Percentiles rank a stretch among this genome's conserved stretches.
phyloP scores from a whole-genome alignment of 2,113 vertebrate species.

The Ciconia stormi region DNA sequence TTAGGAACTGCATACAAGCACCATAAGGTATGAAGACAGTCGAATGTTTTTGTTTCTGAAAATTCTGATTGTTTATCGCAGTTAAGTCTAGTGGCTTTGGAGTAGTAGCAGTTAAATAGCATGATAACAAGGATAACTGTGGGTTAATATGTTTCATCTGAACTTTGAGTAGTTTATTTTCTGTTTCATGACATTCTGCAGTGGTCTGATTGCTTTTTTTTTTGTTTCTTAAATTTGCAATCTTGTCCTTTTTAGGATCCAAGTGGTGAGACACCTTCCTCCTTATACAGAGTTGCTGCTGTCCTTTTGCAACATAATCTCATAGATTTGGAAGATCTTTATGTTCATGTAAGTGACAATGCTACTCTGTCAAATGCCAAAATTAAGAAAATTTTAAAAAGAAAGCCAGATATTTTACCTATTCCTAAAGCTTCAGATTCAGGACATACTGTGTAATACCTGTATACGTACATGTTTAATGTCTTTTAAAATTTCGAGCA shows the following conservation, averaged over 20 bases:
- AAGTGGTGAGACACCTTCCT: slow-evolving; percentile 93
- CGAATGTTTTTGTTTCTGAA: background rate
- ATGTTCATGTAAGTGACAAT: slow-evolving; percentile 90
- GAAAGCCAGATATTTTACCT: background rate
- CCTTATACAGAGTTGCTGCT: slow-evolving; percentile 95
- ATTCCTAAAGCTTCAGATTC: background rate
- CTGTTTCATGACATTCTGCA: background rate
- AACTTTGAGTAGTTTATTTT: background rate
- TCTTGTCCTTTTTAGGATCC: slow-evolving; percentile 83
- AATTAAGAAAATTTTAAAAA: background rate
- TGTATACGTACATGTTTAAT: background rate
- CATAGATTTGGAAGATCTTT: slow-evolving; percentile 95
- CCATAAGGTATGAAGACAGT: background rate
- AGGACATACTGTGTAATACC: background rate
- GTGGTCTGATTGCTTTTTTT: background rate
- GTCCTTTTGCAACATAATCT: slow-evolving; percentile 94
- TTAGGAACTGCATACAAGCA: background rate
- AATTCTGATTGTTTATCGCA: background rate
- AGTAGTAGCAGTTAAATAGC: background rate
- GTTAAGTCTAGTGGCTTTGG: background rate
- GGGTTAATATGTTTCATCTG: background rate
- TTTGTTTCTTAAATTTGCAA: background rate
- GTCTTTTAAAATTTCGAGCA: background rate
- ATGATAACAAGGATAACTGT: background rate
- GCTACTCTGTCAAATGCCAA: background rate